Evolutionary conservation across 64 coral and sea anemone species (phyloP).

Genomic region (Montipora sp.): DNA sequence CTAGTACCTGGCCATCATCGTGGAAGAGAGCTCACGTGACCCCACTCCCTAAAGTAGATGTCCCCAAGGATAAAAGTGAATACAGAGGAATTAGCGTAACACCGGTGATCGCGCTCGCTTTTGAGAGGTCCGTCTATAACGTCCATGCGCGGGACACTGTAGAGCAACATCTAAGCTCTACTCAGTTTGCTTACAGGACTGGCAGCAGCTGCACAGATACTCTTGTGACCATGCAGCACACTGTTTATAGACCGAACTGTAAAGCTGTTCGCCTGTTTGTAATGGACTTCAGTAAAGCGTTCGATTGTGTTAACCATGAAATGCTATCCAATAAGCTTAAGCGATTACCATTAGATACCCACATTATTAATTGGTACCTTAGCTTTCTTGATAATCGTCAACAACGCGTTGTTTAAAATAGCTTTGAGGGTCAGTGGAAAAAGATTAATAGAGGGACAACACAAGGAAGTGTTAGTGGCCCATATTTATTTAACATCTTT

Average conservation of each 20-base stretch:
- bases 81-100: slow-evolving; percentile 60
- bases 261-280: slow-evolving; percentile 44
- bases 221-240: slow-evolving; percentile 48
- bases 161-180: slow-evolving; percentile 48
- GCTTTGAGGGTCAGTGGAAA: not conserved
- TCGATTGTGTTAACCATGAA: slow-evolving; percentile 46
- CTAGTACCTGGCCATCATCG: slow-evolving; percentile 51
- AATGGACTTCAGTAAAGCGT: slow-evolving; percentile 44
- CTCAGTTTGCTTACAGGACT: slow-evolving; percentile 57
- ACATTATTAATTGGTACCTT: not conserved
- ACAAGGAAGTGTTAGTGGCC: too few species aligned
- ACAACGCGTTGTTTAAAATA: not conserved
- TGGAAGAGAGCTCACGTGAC: slow-evolving; percentile 60
- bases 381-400: not conserved
- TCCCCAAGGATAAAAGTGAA: slow-evolving; percentile 52
- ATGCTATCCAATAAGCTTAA: slow-evolving; percentile 33
- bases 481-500: too few species aligned
- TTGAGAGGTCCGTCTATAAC: slow-evolving; percentile 52
- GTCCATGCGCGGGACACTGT: slow-evolving; percentile 37
- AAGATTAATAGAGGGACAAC: too few species aligned
- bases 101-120: slow-evolving; percentile 51
- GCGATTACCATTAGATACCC: not conserved
- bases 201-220: slow-evolving; percentile 59
- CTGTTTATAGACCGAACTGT: slow-evolving; percentile 35
- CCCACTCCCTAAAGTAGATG: slow-evolving; percentile 42